Percentiles rank a stretch among this genome's conserved stretches.
These are phyloP conservation scores for Dysdera silvatica DNA, from an alignment of 1,140 invertebrate species.

Conservation along the genomic window DNA sequence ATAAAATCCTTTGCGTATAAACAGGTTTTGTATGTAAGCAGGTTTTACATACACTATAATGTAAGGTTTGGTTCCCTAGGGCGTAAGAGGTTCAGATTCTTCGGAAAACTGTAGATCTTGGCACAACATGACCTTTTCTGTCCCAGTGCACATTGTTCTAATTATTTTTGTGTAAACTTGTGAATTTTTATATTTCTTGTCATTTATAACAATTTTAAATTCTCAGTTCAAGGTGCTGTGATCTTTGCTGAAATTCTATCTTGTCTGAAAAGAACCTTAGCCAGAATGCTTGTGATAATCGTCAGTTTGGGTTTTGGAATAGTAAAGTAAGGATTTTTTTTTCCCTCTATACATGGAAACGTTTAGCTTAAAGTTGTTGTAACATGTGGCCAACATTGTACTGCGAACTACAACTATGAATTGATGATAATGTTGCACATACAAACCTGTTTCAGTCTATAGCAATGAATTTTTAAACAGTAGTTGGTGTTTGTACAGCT, in stretches of 20 bases:
- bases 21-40: too few relatives aligned
- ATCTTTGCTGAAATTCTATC: slow-evolving; percentile 80
- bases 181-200: slow-evolving; percentile 1
- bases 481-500: too few relatives aligned
- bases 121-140: too few relatives aligned
- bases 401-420: too few relatives aligned
- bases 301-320: slow-evolving; percentile 91
- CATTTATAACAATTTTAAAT: background rate
- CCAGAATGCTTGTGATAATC: slow-evolving; percentile 86
- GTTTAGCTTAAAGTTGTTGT: background rate
- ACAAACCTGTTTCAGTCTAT: too few relatives aligned
- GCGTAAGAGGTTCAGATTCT: too few relatives aligned
- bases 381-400: background rate
- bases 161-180: background rate
- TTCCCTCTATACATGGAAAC: background rate
- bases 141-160: background rate
- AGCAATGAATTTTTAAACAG: too few relatives aligned
- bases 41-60: too few relatives aligned
- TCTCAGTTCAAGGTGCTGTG: slow-evolving; percentile 54
- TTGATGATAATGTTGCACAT: too few relatives aligned
- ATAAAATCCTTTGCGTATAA: too few relatives aligned
- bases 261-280: slow-evolving; percentile 76
- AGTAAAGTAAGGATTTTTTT: slow-evolving; percentile 63
- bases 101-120: too few relatives aligned
- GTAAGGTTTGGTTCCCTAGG: too few relatives aligned